Evolutionary conservation across 2,113 vertebrate genomes (phyloP).

Genomic region (Willisornis vidua): DNA sequence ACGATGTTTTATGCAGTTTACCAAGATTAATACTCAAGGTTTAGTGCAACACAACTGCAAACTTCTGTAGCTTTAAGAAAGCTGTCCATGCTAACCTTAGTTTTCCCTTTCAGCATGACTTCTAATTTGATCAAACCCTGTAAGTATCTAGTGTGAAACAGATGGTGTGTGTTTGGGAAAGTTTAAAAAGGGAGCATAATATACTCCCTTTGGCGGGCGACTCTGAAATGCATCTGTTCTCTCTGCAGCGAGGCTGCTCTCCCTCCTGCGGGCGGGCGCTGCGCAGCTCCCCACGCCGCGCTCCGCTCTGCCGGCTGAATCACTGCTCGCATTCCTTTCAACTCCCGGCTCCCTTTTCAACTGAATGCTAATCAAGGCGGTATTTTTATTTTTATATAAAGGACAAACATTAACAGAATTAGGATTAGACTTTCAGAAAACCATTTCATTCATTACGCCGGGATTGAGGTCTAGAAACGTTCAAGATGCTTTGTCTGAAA

Average conservation of each 20-base stretch:
- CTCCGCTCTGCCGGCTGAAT: neutral
- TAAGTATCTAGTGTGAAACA: slow-evolving; percentile 68
- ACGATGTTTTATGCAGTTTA: neutral
- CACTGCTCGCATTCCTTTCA: neutral
- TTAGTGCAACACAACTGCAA: neutral
- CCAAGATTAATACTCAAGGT: neutral
- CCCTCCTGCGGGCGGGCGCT: slow-evolving; percentile 31
- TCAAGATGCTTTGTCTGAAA: neutral
- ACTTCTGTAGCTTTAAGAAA: slow-evolving; percentile 64
- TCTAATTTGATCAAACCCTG: slow-evolving; percentile 73
- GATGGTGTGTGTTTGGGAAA: slow-evolving; percentile 74
- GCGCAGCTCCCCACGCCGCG: slow-evolving; percentile 16
- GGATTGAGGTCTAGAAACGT: neutral
- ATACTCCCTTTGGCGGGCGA: slow-evolving; percentile 69
- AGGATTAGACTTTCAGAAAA: neutral
- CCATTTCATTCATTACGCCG: rapidly evolving
- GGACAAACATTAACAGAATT: neutral
- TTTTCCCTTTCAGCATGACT: slow-evolving; percentile 68
- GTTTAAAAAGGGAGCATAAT: slow-evolving; percentile 73
- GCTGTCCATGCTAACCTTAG: slow-evolving; percentile 53
- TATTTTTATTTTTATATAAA: neutral
- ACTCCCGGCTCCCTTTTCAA: neutral
- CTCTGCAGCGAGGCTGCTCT: slow-evolving; percentile 47
- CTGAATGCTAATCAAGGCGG: neutral
- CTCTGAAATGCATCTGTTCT: slow-evolving; percentile 70